Evolutionary conservation across 2,797 vertebrate species (phyloP), one percentile per base, ranked within the genome.

Genomic region (Gymnothorax reevesii): DNA sequence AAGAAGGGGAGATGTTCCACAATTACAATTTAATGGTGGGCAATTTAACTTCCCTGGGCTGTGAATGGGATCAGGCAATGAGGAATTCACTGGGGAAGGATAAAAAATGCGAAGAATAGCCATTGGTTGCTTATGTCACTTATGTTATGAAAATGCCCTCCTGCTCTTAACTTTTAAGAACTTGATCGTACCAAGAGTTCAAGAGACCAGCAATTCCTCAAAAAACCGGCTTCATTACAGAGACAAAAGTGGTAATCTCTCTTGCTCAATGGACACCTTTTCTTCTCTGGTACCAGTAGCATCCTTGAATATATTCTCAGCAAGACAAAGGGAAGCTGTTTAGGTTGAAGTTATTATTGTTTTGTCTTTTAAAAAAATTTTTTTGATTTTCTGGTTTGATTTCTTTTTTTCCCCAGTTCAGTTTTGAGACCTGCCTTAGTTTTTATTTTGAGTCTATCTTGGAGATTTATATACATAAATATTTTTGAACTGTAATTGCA

Each of bases 1-100:
- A 88, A 88, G 83, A 85, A 89, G 87, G 91, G 90, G 91, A 89
- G 91, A 91, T 92, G 90, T 88, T 87, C 86, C 89, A 90, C 91
- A 88, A 90, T 93, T 89, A 90, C 90, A 89, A 90, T 91, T 85
- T 89, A 87, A 55, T 77, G 71, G 57, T 85, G 87, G 86, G 87
- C 86, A 89, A 88, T 90, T 90, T 89, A 87, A 88, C 89, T 86
- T 79, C 66, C 86, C 80, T 42, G 17, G 66, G 27, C 66, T 75
- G 80, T 87, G 82, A 83, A 87, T 83, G 66, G 66, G 82, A 33
- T 33, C 82, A 87, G 86, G 66, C 82, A 60, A 52, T 83, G 77
- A 52, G 55, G 83, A 82, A 75, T 62, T 82, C 82, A 52, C 82
- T 59, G 86, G 82, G 33, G 83, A 66, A 87, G 83, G 73, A 82